Conservation (phyloP, 2,888 invertebrate genomes). For the Cerastis rubricosa region DNA sequence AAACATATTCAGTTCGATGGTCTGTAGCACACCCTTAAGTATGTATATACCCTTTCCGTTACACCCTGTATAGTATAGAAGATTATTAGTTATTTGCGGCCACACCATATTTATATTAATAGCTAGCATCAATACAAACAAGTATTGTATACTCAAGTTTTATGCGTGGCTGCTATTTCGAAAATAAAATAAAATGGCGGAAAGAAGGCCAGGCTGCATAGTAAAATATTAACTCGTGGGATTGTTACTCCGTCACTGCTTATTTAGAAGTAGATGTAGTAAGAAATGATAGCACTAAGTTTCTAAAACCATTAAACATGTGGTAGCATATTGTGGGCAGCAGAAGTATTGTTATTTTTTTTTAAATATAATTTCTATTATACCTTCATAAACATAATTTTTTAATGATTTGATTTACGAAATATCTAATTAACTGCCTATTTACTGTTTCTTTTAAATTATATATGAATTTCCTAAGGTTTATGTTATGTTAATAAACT, state of each 20-base stretch:
- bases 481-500: not conserved
- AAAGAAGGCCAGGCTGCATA: not conserved
- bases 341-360: slow-evolving; percentile 5
- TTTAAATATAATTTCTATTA: no score
- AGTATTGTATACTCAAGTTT: not conserved
- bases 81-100: not conserved
- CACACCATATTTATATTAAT: not conserved
- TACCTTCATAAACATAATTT: not conserved
- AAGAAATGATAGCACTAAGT: not conserved
- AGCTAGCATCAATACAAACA: not conserved
- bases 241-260: not conserved
- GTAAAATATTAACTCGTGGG: not conserved
- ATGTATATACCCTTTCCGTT: no score
- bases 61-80: no score
- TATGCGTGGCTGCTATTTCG: not conserved
- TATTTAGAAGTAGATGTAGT: not conserved
- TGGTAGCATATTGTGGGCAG: not conserved
- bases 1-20: no score
- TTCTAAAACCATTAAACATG: not conserved
- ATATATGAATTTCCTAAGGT: not conserved
- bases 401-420: not conserved
- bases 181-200: not conserved
- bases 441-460: not conserved
- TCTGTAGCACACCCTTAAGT: no score
- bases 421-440: not conserved